Conservation (phyloP, 2,888 invertebrate genomes). For the Dynastes hyllus region DNA sequence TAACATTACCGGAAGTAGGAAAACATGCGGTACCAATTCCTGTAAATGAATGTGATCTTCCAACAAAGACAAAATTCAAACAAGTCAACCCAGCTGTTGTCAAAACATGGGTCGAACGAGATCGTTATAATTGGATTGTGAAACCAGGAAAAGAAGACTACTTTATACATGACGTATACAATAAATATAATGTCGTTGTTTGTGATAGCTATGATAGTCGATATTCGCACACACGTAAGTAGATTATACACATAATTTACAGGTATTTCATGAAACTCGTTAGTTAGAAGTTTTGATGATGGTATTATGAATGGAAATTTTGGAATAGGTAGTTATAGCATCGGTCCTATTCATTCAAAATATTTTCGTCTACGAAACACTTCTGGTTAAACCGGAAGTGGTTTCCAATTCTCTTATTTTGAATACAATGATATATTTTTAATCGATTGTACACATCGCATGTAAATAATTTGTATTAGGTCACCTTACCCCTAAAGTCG, state of each 20-base stretch:
- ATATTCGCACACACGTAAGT: conserved; percentile 64
- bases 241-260: background rate
- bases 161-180: conserved; percentile 72
- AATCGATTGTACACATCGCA: no score
- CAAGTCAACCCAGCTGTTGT: conserved; percentile 62
- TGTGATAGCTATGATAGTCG: conserved; percentile 62
- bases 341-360: no score
- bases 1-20: conserved; percentile 72
- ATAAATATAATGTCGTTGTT: conserved; percentile 66
- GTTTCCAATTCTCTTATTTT: no score
- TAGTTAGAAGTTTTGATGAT: no score
- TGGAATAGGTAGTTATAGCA: no score
- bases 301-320: no score
- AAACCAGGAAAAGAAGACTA: conserved; percentile 75
- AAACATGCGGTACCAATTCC: conserved; percentile 72
- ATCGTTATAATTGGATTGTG: conserved; percentile 75
- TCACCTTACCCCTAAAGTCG: no score
- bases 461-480: no score
- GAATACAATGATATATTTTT: no score
- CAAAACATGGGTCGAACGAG: conserved; percentile 71
- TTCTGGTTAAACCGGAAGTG: no score
- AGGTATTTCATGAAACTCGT: no score
- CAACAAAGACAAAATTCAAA: conserved; percentile 67
- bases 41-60: conserved; percentile 68
- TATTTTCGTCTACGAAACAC: no score